Evolutionary conservation across 2,797 vertebrate species (phyloP), one percentile per base, ranked within the genome.

Genomic region (Clarias pachynema): DNA sequence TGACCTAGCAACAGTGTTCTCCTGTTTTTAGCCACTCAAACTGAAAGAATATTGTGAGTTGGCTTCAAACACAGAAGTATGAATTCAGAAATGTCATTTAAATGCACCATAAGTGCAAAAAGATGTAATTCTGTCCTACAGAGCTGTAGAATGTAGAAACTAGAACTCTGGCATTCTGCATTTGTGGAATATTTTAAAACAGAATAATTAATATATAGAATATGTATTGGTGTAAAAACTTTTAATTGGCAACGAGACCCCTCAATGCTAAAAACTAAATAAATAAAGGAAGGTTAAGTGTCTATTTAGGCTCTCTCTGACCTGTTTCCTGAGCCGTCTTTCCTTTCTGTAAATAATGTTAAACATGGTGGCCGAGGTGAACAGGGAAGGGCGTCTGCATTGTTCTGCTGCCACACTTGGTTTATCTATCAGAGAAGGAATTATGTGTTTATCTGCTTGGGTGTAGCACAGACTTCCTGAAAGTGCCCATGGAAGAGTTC

Each of bases 331-430:
- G 49, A 83, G 37, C 37, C 20, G 34, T 78, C 62, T 15, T 37
- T 72, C 81, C 53, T 40, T 31, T 20, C 79, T 86, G 53, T 79
- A 86, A 87, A 86, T 87, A 81, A 59, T 26, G 73, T 56, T 16
- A 85, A 7, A 60, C 44, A 29, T 40, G 44, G 59, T 70, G 68
- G 63, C 53, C 44, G 82, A 26, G 37, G 69, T 59, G 59, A 57
- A 72, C 12, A 79, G 53, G 40, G 56, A 59, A 74, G 82, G 44
- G 29, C 73, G 53, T 74, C 37, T 18, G 34, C 75, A 87, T 89
- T 87, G 83, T 89, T 75, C 57, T 84, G 49, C 65, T 82, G 81
- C 29, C 66, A 59, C 49, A 70, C 31, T 20, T 63, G 7, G 62
- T 82, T 74, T 83, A 57, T 62, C 57, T 85, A 59, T 75, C 31